A percentile compares a stretch with the other conserved stretches of the same genome.
Conservation (phyloP, 2,113 vertebrate species). For the Agapornis roseicollis region DNA sequence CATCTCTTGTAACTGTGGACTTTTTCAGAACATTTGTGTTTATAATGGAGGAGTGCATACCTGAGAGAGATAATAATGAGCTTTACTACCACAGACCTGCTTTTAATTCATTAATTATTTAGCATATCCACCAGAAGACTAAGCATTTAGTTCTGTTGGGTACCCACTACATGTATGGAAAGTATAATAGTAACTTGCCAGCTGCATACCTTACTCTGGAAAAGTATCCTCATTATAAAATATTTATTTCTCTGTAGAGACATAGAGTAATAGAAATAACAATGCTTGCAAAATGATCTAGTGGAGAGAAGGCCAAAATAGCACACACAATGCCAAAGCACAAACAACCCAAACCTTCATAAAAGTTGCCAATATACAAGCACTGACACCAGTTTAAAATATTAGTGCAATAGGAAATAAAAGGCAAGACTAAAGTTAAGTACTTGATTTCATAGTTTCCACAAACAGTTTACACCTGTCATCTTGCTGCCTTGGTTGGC, state of each 20-base stretch:
- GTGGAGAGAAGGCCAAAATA: not conserved
- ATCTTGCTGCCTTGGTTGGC: not conserved
- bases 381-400: not conserved
- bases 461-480: conserved; percentile 41
- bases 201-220: conserved; percentile 33
- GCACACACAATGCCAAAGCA: not conserved
- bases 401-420: not conserved
- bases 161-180: not conserved
- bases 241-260: conserved; percentile 40
- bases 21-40: conserved; percentile 9
- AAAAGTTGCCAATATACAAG: not conserved
- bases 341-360: not conserved
- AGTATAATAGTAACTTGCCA: conserved; percentile 2
- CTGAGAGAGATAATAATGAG: not conserved
- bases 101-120: conserved; percentile 53
- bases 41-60: conserved; percentile 4
- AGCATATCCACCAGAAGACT: not conserved
- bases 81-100: not conserved
- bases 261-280: conserved; percentile 15
- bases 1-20: not conserved
- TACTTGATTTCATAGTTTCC: conserved; percentile 47
- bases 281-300: not conserved
- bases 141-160: not conserved
- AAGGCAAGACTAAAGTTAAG: not conserved
- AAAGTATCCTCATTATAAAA: conserved; percentile 49